Evolutionary conservation across 1,140 invertebrate genomes (phyloP).

Genomic region (Diplogasteroides magnus): DNA sequence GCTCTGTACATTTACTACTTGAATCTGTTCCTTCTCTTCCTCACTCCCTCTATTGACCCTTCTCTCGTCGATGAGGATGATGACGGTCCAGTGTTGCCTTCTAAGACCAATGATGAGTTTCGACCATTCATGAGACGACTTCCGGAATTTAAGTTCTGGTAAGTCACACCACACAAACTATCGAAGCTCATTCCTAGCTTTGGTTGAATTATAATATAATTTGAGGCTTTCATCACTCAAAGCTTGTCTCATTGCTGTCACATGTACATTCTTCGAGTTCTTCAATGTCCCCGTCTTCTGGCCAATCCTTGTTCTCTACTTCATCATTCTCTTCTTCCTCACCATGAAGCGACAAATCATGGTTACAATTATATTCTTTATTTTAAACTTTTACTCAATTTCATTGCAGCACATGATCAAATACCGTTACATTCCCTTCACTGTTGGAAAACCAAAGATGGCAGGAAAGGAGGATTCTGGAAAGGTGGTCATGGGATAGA

Average conservation of each 20-base stretch:
- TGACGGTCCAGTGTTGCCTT: slow-evolving; percentile 68
- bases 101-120: slow-evolving; percentile 90
- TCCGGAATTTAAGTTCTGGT: slow-evolving; percentile 99
- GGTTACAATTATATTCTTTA: slow-evolving; percentile 61
- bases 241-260: slow-evolving; percentile 81
- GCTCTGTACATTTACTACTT: slow-evolving; percentile 96
- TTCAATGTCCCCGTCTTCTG: slow-evolving; percentile 99
- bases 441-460: slow-evolving; percentile 77
- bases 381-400: slow-evolving; percentile 22
- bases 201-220: slow-evolving; percentile 10
- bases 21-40: slow-evolving; percentile 97
- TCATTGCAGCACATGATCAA: slow-evolving; percentile 94
- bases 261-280: slow-evolving; percentile 92
- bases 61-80: slow-evolving; percentile 41
- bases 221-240: slow-evolving; percentile 80
- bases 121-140: slow-evolving; percentile 92
- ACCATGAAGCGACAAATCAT: slow-evolving; percentile 99
- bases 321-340: slow-evolving; percentile 92
- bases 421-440: slow-evolving; percentile 96
- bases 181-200: slow-evolving; percentile 31
- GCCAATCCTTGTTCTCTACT: slow-evolving; percentile 99
- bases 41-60: slow-evolving; percentile 98
- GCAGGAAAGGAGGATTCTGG: slow-evolving; percentile 58
- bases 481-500: slow-evolving; percentile 45
- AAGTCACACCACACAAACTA: slow-evolving; percentile 26